A percentile compares a stretch with the other conserved stretches of the same genome.
These are phyloP conservation scores for Oceanodroma tethys DNA, from an alignment of 2,113 vertebrate species.

Conservation along the genomic window DNA sequence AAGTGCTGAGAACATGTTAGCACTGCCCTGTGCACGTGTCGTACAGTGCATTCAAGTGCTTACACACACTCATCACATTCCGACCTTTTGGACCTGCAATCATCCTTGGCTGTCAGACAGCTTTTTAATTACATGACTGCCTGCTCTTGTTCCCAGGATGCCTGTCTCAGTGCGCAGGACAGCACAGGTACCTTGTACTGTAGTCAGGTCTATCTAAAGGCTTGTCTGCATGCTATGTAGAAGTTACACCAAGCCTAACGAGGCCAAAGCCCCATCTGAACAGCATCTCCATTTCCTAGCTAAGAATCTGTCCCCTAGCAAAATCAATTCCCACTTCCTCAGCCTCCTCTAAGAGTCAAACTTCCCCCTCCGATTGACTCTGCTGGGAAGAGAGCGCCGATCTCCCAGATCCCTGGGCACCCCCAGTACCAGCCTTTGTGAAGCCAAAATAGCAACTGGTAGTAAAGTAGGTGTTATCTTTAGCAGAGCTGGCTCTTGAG, in stretches of 20 bases:
- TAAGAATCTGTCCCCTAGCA: not conserved
- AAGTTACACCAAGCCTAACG: not conserved
- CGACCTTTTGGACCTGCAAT: not conserved
- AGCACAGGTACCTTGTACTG: not conserved
- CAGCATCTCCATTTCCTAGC: not conserved
- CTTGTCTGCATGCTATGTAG: rapidly evolving
- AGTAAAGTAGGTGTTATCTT: not conserved
- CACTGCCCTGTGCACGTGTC: not conserved
- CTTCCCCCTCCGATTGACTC: not conserved
- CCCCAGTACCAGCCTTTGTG: not conserved
- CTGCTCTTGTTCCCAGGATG: not conserved
- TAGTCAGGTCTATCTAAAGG: not conserved
- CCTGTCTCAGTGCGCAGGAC: not conserved
- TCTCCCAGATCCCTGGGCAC: not conserved
- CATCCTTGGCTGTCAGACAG: not conserved
- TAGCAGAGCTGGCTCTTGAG: not conserved
- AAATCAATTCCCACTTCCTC: not conserved
- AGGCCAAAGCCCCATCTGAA: not conserved
- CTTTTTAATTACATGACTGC: not conserved
- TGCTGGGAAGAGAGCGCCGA: rapidly evolving
- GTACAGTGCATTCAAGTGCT: not conserved
- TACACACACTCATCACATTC: not conserved
- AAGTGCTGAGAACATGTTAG: not conserved
- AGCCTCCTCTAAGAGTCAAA: not conserved
- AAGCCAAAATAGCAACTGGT: not conserved